These are phyloP conservation scores for Lampris incognitus DNA, from an alignment of 2,113 vertebrate species.

Conservation along the genomic window DNA sequence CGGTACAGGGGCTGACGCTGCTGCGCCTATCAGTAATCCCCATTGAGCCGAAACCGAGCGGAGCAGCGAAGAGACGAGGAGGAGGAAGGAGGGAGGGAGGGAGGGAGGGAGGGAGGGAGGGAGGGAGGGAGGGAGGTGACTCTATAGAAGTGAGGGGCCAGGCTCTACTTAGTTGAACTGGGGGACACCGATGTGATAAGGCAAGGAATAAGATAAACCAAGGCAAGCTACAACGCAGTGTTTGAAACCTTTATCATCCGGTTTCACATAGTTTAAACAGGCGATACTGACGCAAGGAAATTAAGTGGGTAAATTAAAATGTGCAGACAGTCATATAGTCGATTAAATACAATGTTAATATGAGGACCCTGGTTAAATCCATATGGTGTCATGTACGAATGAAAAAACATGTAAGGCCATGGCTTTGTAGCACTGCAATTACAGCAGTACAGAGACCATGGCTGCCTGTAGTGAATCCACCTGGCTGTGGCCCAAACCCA, in stretches of 20 bases:
- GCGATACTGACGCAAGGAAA: no score
- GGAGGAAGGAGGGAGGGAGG: background rate
- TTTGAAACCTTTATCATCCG: no score
- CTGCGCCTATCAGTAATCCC: conserved; percentile 70
- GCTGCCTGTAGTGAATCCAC: conserved; percentile 33
- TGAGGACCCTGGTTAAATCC: background rate
- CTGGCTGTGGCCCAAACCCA: conserved; percentile 53
- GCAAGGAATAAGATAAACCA: background rate
- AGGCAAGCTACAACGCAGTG: background rate
- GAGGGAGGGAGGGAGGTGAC: conserved; percentile 23
- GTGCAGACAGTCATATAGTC: background rate
- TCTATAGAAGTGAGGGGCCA: conserved; percentile 25
- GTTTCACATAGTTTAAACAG: no score
- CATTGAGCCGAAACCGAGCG: conserved; percentile 31
- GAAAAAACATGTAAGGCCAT: background rate
- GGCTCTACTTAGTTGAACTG: conserved; percentile 30
- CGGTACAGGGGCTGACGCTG: conserved; percentile 61
- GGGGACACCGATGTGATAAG: conserved; percentile 18
- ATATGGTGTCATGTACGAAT: background rate
- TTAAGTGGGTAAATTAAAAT: no score
- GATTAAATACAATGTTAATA: background rate
- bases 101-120: background rate
- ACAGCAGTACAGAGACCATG: background rate
- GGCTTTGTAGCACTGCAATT: conserved; percentile 1
- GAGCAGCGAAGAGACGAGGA: background rate